These are phyloP conservation scores for Galerucella pusilla DNA, from an alignment of 2,888 invertebrate genomes.

Conservation along the genomic window DNA sequence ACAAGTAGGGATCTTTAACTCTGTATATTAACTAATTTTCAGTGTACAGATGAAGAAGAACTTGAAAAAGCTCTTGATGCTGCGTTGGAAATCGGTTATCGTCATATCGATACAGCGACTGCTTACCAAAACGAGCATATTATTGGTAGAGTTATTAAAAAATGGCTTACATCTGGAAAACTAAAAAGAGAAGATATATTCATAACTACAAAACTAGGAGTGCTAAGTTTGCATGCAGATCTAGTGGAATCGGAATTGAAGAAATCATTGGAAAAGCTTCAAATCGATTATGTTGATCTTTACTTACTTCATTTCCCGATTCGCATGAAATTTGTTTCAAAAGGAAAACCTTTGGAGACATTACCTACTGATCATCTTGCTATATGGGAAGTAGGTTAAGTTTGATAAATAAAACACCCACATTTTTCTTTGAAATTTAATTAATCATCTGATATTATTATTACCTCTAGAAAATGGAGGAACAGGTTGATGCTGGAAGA, in stretches of 20 bases:
- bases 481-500: conserved; percentile 71
- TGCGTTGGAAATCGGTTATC: conserved; percentile 80
- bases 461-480: conserved; percentile 66
- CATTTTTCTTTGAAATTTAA: too few species aligned
- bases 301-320: conserved; percentile 84
- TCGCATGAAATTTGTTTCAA: conserved; percentile 70
- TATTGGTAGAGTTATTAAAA: conserved; percentile 77
- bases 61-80: conserved; percentile 73
- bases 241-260: conserved; percentile 73
- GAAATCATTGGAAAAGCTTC: conserved; percentile 74
- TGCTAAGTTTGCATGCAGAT: conserved; percentile 46
- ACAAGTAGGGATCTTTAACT: not conserved
- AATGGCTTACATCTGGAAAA: conserved; percentile 75
- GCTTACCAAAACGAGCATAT: conserved; percentile 80
- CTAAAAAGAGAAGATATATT: conserved; percentile 80
- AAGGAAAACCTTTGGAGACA: conserved; percentile 61
- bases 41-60: conserved; percentile 74
- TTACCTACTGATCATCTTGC: conserved; percentile 76
- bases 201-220: conserved; percentile 70
- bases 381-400: conserved; percentile 73
- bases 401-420: too few species aligned
- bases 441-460: too few species aligned
- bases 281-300: conserved; percentile 81
- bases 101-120: conserved; percentile 83
- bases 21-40: not conserved